These are phyloP conservation scores for Aelia acuminata DNA, from an alignment of 2,888 invertebrate species.

Conservation along the genomic window DNA sequence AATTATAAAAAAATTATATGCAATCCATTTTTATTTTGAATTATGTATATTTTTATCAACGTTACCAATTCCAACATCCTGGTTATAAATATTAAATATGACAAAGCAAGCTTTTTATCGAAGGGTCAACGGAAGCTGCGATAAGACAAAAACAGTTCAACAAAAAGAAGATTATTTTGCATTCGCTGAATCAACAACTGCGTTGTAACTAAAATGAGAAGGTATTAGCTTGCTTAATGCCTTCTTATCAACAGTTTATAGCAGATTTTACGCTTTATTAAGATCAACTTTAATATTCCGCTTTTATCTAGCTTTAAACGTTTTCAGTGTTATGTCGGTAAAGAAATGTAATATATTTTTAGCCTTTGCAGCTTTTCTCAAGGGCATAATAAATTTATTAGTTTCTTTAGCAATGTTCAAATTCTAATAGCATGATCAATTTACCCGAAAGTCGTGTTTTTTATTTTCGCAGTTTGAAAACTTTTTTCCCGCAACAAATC, in stretches of 20 bases:
- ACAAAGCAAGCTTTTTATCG: neutral
- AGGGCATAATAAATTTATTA: no score
- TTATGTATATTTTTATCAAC: neutral
- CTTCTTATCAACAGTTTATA: neutral
- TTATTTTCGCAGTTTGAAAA: no score
- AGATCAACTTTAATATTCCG: neutral
- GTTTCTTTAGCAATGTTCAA: no score
- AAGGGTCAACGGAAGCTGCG: constrained; percentile 10
- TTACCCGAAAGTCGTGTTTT: no score
- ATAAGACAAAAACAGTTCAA: constrained; percentile 11
- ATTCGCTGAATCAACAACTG: neutral
- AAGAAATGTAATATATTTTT: neutral
- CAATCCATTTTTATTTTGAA: neutral
- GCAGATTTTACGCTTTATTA: neutral
- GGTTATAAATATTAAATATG: constrained; percentile 2
- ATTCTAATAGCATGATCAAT: no score
- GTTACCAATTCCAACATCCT: neutral
- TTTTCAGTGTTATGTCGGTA: neutral
- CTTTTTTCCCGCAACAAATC: no score
- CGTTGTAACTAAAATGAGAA: neutral
- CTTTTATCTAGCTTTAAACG: neutral
- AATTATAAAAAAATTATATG: neutral
- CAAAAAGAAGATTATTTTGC: neutral
- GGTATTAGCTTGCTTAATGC: neutral
- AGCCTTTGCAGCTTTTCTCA: neutral